phyloP scores from a whole-genome alignment of 1,140 invertebrate species.

The Bombus affinis region DNA sequence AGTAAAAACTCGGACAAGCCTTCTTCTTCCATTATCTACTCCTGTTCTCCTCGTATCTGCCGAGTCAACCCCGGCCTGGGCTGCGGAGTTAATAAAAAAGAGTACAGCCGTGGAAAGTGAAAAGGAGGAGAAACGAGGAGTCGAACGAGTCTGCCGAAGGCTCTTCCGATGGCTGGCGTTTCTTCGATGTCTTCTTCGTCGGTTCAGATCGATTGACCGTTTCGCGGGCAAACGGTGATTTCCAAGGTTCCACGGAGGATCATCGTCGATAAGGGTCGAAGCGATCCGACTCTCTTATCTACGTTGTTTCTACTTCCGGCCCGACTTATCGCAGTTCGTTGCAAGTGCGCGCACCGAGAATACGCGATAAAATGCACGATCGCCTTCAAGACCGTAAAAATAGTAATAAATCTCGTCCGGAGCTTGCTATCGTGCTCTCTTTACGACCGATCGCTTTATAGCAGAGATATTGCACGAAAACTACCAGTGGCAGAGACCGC shows the following conservation, averaged over 20 bases:
- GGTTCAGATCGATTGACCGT: not conserved
- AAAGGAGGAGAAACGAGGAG: not conserved
- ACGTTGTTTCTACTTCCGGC: slow-evolving; percentile 14
- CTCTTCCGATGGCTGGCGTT: not conserved
- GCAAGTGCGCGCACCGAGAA: not conserved
- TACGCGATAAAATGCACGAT: not conserved
- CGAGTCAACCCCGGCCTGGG: too few relatives aligned
- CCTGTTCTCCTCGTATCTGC: not conserved
- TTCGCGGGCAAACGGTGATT: not conserved
- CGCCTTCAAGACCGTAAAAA: not conserved
- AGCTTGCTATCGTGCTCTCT: not conserved
- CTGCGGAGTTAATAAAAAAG: not conserved
- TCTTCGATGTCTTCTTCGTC: too few relatives aligned
- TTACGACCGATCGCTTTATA: not conserved
- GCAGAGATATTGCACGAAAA: not conserved
- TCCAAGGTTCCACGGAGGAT: not conserved
- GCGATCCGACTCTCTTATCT: slow-evolving; percentile 15
- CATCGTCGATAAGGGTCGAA: not conserved
- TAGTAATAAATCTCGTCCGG: not conserved
- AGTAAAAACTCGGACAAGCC: not conserved
- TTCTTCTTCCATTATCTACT: not conserved
- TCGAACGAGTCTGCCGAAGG: not conserved
- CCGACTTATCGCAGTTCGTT: not conserved
- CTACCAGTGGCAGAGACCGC: not conserved
- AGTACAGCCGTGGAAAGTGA: not conserved